Conservation (phyloP, 2,113 vertebrate species). For the Hydropotes inermis region DNA sequence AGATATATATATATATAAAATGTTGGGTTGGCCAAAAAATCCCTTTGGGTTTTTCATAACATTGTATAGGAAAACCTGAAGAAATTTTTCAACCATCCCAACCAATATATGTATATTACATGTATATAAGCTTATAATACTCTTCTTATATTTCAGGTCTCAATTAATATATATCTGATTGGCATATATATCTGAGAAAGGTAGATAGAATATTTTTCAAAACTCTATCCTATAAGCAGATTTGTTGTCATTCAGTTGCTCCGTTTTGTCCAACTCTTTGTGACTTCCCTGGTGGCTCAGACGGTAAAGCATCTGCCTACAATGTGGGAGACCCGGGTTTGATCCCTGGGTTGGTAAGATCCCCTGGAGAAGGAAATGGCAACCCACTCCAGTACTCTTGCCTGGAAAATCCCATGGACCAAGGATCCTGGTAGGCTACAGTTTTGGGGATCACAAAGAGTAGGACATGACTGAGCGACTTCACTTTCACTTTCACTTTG, state of each 20-base stretch:
- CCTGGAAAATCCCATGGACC: not conserved
- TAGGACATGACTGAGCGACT: not conserved
- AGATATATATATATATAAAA: not conserved
- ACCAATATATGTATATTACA: not conserved
- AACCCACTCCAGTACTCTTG: not conserved
- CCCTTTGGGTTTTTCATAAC: not conserved
- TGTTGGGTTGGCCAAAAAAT: not conserved
- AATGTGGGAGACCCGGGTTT: accelerated
- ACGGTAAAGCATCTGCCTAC: not conserved
- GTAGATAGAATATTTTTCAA: not conserved
- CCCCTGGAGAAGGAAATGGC: not conserved
- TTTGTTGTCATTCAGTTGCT: not conserved
- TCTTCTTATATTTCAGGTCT: not conserved
- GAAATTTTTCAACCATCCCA: not conserved
- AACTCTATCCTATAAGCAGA: not conserved
- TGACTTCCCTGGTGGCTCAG: not conserved
- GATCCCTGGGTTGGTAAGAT: not conserved
- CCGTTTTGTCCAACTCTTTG: not conserved
- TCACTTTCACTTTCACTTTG: not conserved
- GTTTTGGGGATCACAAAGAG: not conserved
- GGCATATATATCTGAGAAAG: not conserved
- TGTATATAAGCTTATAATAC: not conserved
- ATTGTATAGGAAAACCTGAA: not conserved
- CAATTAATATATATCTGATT: not conserved
- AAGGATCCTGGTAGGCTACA: not conserved